Percentiles rank a stretch among this genome's conserved stretches.
phyloP scores from a whole-genome alignment of 2,113 vertebrate species.

The Tachuris rubrigastra region DNA sequence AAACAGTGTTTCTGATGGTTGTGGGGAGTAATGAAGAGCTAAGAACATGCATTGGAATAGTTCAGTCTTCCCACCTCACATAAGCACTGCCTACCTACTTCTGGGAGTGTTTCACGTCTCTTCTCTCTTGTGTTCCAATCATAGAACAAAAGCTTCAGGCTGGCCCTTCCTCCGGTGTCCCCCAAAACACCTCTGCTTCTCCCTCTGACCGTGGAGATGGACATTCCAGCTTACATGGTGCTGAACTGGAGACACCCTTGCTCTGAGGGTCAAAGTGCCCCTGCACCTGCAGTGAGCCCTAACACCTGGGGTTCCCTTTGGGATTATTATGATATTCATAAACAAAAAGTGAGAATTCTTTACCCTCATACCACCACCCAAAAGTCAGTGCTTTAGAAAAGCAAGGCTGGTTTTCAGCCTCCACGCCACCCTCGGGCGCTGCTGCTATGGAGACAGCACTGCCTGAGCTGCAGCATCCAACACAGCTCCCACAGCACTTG shows the following conservation, averaged over 20 bases:
- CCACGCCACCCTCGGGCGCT: not conserved
- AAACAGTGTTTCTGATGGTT: not conserved
- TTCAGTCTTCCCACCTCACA: not conserved
- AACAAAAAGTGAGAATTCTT: not conserved
- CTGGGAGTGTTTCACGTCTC: not conserved
- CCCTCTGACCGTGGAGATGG: not conserved
- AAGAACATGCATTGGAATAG: not conserved
- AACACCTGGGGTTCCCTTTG: not conserved
- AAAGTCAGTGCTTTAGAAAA: not conserved
- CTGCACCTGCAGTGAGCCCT: not conserved
- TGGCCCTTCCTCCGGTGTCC: not conserved
- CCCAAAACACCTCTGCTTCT: not conserved
- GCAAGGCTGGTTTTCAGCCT: not conserved
- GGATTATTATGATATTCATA: not conserved
- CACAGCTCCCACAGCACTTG: not conserved
- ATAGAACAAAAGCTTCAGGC: not conserved
- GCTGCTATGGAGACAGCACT: conserved; percentile 35
- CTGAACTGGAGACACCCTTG: not conserved
- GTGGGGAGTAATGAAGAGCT: not conserved
- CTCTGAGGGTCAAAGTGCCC: not conserved
- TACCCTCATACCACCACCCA: not conserved
- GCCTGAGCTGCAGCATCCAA: not conserved
- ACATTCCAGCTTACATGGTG: not conserved
- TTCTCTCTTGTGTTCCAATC: not conserved
- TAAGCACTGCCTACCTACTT: not conserved